phyloP scores from a whole-genome alignment of 37 sponge, comb jelly and placozoan species.

The Aphrocallistes beatrix region DNA sequence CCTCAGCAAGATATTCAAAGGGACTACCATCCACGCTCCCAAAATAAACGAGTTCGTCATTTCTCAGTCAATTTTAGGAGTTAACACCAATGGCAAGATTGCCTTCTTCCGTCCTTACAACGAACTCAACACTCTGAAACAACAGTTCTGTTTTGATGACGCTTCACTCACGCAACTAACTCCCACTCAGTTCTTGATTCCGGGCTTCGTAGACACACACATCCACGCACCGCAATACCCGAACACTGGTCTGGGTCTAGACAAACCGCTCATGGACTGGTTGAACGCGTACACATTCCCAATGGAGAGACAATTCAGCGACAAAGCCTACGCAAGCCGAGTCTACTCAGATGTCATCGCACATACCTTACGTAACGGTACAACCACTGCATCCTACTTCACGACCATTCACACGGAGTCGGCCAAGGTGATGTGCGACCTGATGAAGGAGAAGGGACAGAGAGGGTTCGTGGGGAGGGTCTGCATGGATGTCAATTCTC shows the following conservation, averaged over 20 bases:
- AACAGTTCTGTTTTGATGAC: neutral
- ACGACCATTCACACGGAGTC: conserved; percentile 56
- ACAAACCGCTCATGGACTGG: conserved; percentile 47
- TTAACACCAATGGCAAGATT: neutral
- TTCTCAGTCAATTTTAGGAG: neutral
- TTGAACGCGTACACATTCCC: conserved; percentile 49
- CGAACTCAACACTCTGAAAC: neutral
- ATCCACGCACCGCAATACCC: conserved; percentile 62
- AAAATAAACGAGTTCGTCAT: neutral
- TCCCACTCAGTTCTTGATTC: conserved; percentile 57
- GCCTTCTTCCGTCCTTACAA: neutral
- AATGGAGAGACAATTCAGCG: conserved; percentile 36
- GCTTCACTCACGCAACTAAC: neutral
- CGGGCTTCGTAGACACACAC: conserved; percentile 70
- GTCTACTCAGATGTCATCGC: conserved; percentile 42
- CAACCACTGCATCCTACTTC: conserved; percentile 70
- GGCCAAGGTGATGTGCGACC: conserved; percentile 35
- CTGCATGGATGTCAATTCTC: conserved; percentile 52
- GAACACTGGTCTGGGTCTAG: conserved; percentile 50
- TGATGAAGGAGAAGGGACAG: conserved; percentile 39
- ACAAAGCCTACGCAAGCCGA: conserved; percentile 23
- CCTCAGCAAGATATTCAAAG: too few relatives aligned
- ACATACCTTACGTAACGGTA: conserved; percentile 45
- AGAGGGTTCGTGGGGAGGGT: conserved; percentile 58
- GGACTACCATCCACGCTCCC: neutral